Base-by-base conservation (phyloP, 2,888 invertebrate genomes). In the Diachrysia chrysitis region DNA sequence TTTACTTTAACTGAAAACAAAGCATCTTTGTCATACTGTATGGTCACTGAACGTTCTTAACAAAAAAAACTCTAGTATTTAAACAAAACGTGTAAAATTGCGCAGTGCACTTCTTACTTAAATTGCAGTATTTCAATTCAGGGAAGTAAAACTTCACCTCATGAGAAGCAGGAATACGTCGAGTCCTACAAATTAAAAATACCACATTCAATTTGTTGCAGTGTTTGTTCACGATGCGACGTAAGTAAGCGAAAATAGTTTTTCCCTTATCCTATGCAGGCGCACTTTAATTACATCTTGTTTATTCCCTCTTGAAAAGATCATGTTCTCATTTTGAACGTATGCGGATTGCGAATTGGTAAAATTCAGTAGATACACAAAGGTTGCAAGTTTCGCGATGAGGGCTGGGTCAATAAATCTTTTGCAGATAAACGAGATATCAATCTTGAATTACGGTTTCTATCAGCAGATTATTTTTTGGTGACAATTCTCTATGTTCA, bases 121-220 rank as follows among this genome's bases (percentile, higher is more conserved):
- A 64, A 57, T 48, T 23, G 32, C 54, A 63, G 63, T 76, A 71
- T 70, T 71, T 42, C 42, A 71, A 71, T 71, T 76, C 57, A 61
- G 60, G 58, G 70, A 53, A 62, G 61, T 58, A 64, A 73, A 57
- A 48, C 42, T 58, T 51, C 51, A 51, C 56, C 53, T 57, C 70
- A 57, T 63, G 42, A 56, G 42, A 37, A 53, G 35, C 29, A 0
- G 59, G 42, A 35, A 46, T 35, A 35, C 63, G 60, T 46, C 60
- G 42, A 53, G 71, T 37, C 71, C 71, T 56, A 48, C 61, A 76
- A 73, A 76, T 73, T 76, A 71, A 76, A 73, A 73, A 76, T 71
- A 58, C 72, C 71, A 71, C 64, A 51, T 61, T 55, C 76, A 58
- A 76, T 73, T 73, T 64, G 57, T 54, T 48, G n/a, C 48, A 48